phyloP scores from a whole-genome alignment of 1,140 invertebrate species.

The Drosophila parvula region DNA sequence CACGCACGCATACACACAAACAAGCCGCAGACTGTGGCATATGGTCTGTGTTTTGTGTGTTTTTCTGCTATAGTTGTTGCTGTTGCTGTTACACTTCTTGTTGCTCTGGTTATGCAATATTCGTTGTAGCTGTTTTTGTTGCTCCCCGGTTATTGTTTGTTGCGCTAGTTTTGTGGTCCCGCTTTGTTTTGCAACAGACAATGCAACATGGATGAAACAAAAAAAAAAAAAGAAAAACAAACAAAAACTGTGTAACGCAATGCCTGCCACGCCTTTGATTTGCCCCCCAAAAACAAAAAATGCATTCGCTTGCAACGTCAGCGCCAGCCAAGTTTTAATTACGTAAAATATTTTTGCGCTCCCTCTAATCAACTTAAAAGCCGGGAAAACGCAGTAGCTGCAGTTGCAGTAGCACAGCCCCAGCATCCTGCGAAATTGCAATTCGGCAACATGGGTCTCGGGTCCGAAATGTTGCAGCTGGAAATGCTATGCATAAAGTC shows the following conservation, averaged over 20 bases:
- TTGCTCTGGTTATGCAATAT: constrained; percentile 41
- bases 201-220: constrained; percentile 44
- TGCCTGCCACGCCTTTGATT: constrained; percentile 7
- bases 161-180: constrained; percentile 73
- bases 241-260: constrained; percentile 28
- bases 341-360: constrained; percentile 79
- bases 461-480: constrained; percentile 49
- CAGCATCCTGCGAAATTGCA: constrained; percentile 49
- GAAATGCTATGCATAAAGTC: constrained; percentile 14
- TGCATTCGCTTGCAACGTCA: constrained; percentile 47
- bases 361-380: constrained; percentile 80
- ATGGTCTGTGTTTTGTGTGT: constrained; percentile 51
- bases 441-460: constrained; percentile 55
- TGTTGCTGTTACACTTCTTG: constrained; percentile 36
- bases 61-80: constrained; percentile 4
- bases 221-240: constrained; percentile 10
- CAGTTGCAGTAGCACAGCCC: constrained; percentile 23
- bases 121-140: constrained; percentile 25
- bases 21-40: constrained; percentile 71
- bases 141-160: constrained; percentile 61
- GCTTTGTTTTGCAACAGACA: constrained; percentile 71
- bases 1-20: constrained; percentile 47
- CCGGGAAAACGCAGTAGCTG: constrained; percentile 8
- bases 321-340: constrained; percentile 75
- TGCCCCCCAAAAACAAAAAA: constrained; percentile 17